Percentiles rank a stretch among this genome's conserved stretches.
Evolutionary conservation across 2,888 invertebrate species (phyloP).

Genomic region (Bellardia pandia): DNA sequence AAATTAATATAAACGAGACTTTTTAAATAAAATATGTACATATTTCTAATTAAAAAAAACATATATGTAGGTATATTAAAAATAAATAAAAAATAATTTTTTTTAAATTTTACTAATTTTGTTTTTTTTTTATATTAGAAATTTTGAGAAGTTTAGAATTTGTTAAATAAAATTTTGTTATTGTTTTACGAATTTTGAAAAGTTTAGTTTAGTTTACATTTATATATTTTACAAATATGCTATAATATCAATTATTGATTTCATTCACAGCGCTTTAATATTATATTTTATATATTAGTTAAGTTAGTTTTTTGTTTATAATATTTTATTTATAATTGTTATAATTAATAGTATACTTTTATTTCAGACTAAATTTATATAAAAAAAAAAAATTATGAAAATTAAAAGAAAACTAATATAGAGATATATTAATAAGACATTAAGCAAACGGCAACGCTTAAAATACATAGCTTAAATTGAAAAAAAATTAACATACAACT

Average conservation of each 20-base stretch:
- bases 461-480: no score
- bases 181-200: background rate
- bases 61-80: background rate
- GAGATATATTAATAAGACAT: no score
- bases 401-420: background rate
- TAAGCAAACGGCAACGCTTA: no score
- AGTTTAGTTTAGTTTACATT: conserved; percentile 21
- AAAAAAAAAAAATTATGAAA: conserved; percentile 5
- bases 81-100: no score
- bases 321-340: conserved; percentile 49
- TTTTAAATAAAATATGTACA: conserved; percentile 58
- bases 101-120: background rate
- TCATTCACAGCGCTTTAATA: conserved; percentile 75
- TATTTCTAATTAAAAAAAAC: background rate
- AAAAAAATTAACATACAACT: no score
- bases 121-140: no score
- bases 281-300: conserved; percentile 58
- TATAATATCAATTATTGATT: conserved; percentile 76
- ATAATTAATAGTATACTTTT: conserved; percentile 65
- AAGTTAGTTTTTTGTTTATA: background rate
- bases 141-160: background rate
- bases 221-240: conserved; percentile 65
- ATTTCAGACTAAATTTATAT: background rate
- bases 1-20: conserved; percentile 54
- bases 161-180: background rate